Conservation (phyloP, 2,888 invertebrate species). For the Megalurothrips usitatus region DNA sequence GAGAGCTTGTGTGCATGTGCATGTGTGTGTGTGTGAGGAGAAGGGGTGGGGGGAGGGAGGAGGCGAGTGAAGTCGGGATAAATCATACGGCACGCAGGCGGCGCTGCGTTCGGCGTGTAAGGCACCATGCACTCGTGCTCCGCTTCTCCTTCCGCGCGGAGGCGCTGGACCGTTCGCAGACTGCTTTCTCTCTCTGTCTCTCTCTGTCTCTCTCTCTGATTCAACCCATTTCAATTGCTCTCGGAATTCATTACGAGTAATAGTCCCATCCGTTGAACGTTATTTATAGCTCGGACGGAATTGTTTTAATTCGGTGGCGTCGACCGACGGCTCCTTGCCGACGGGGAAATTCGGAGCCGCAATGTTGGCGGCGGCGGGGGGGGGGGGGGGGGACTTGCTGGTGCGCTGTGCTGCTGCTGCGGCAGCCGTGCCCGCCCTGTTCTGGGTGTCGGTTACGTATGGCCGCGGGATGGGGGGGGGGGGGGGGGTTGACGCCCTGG, state of each 20-base stretch:
- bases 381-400: too few relatives aligned
- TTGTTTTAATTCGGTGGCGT: neutral
- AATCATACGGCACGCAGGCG: neutral
- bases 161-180: neutral
- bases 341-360: too few relatives aligned
- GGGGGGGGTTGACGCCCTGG: too few relatives aligned
- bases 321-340: neutral
- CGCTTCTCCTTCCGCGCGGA: neutral
- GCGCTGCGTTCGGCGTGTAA: too few relatives aligned
- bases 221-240: slow-evolving; percentile 18
- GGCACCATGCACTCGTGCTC: too few relatives aligned
- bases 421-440: neutral
- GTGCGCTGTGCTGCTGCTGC: neutral
- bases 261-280: neutral
- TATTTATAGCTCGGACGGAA: slow-evolving; percentile 3
- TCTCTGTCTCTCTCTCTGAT: neutral
- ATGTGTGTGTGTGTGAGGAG: too few relatives aligned
- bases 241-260: slow-evolving; percentile 25
- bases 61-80: neutral
- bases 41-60: too few relatives aligned
- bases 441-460: too few relatives aligned
- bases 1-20: too few relatives aligned
- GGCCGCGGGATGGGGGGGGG: too few relatives aligned
- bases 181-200: neutral
- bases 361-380: too few relatives aligned